Evolutionary conservation across 37 sponge, comb jelly and placozoan genomes (phyloP), one percentile per base, ranked within the genome.

Genomic region (Amphimedon queenslandica): DNA sequence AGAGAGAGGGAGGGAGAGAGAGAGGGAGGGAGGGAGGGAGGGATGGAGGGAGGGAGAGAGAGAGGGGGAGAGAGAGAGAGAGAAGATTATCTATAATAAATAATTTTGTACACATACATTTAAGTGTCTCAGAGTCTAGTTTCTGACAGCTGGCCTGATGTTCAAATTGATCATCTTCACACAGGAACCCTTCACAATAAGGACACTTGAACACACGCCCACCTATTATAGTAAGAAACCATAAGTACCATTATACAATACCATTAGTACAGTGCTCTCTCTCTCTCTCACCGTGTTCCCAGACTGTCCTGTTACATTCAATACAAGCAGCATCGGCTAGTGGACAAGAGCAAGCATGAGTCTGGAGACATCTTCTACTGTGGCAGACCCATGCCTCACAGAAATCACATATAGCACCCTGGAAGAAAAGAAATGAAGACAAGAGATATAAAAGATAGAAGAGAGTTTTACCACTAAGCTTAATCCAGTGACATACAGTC

Each of bases 81-180:
- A n/a, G n/a, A n/a, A n/a, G n/a, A n/a, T n/a, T n/a, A n/a, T n/a
- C n/a, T n/a, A n/a, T n/a, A n/a, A n/a, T n/a, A 13, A 66, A 66
- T 31, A 33, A 8, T 13, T 4, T 13, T n/a, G 13, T 2, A 61
- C 34, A 42, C 68, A 58, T 73, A 95, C 99, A 99, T 79, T 99
- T 99, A 33, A 84, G 69, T 25, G 70, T 79, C 58, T 94, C 95
- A 41, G 86, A 64, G 16, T 92, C 93, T 21, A 99, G 41, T 57
- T 81, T 90, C 82, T 99, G 99, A 56, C 99, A 99, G 76, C 91
- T 92, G 60, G 99, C 95, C 63, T 99, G 99, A 68, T 99, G 99
- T 64, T 99, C 99, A 87, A 99, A 95, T 87, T 99, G 99, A 61
- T 99, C 99, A 67, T 99, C 99, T 78, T 99, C 99, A 71, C 99